phyloP scores from a whole-genome alignment of 2,797 vertebrate genomes.

The Pteropus rufus region DNA sequence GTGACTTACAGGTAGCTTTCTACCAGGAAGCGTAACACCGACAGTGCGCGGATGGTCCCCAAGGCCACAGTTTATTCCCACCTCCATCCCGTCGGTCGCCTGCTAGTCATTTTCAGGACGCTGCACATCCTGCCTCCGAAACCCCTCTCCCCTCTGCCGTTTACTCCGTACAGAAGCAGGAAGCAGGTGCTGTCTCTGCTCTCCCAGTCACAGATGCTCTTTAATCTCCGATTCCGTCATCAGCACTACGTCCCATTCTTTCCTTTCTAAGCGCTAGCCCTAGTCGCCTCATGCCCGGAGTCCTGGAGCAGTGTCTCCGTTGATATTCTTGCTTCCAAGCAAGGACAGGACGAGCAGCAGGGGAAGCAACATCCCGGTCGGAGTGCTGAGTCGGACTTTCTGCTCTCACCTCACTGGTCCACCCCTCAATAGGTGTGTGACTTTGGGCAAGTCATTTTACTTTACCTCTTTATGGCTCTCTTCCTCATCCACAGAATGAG shows the following conservation, averaged over 20 bases:
- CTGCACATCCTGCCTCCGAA: background rate
- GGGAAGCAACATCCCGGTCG: background rate
- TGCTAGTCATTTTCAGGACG: background rate
- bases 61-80: background rate
- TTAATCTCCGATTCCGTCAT: background rate
- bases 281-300: background rate
- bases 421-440: background rate
- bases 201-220: background rate
- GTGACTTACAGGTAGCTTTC: background rate
- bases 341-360: background rate
- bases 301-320: background rate
- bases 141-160: background rate
- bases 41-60: background rate
- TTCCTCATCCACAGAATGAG: background rate
- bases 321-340: background rate
- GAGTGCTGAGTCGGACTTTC: background rate
- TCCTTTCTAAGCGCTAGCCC: background rate
- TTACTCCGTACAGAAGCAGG: background rate
- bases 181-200: background rate
- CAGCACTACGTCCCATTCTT: background rate
- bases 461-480: background rate
- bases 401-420: background rate
- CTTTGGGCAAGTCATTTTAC: background rate
- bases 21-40: background rate
- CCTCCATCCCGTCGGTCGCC: background rate